These are phyloP conservation scores for Nemoura dubitans DNA, from an alignment of 2,888 invertebrate species.

Conservation along the genomic window DNA sequence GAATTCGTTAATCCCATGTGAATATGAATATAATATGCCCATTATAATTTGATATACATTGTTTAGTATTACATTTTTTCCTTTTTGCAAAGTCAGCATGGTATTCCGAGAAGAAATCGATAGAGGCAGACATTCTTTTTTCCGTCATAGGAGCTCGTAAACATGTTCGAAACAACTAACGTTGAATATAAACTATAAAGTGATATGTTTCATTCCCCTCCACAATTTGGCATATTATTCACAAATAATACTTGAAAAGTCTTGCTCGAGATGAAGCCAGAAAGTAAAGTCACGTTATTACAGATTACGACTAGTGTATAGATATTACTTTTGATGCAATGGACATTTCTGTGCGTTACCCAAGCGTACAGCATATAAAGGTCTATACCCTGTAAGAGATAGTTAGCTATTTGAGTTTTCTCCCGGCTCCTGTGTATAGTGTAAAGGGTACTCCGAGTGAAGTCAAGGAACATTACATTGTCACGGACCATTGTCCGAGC, in stretches of 20 bases:
- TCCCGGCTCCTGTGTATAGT: background rate
- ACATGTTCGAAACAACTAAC: too few relatives aligned
- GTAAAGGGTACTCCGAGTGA: background rate
- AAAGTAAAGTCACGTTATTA: too few relatives aligned
- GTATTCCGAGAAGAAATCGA: background rate
- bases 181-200: too few relatives aligned
- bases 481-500: slow-evolving; percentile 29
- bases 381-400: slow-evolving; percentile 7
- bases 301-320: too few relatives aligned
- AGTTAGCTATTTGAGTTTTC: slow-evolving; percentile 23
- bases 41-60: background rate
- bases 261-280: too few relatives aligned
- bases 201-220: too few relatives aligned
- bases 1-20: background rate
- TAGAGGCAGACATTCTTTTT: too few relatives aligned
- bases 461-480: slow-evolving; percentile 31
- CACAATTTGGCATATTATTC: too few relatives aligned
- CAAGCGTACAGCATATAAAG: background rate
- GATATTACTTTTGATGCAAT: background rate
- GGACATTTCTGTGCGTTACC: background rate
- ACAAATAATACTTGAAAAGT: too few relatives aligned
- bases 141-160: too few relatives aligned
- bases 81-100: background rate
- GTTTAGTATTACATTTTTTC: background rate
- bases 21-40: background rate